Percentiles rank a stretch among this genome's conserved stretches.
phyloP scores from a whole-genome alignment of 1,140 invertebrate genomes.

The Aphelenchoides fujianensis region DNA sequence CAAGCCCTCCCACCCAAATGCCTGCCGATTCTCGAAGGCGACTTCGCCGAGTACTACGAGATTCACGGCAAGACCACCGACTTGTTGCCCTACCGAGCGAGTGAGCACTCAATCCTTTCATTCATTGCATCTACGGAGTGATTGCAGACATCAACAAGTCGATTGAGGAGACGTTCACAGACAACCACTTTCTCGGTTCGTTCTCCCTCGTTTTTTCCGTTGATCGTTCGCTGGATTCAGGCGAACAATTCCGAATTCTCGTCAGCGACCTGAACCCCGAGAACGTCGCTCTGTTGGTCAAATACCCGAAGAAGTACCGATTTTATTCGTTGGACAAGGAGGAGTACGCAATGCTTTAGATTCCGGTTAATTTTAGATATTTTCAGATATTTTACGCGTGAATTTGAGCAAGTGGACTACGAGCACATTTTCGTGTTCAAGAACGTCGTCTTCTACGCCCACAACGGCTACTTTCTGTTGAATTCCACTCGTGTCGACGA shows the following conservation, averaged over 20 bases:
- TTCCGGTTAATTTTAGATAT: no score
- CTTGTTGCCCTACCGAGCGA: slow-evolving; percentile 5
- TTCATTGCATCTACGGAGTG: background rate
- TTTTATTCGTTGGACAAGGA: slow-evolving; percentile 16
- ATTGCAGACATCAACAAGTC: slow-evolving; percentile 19
- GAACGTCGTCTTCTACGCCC: no score
- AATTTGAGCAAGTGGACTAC: no score
- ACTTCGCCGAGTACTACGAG: slow-evolving; percentile 21
- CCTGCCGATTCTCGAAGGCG: slow-evolving; percentile 14
- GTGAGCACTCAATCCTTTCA: slow-evolving; percentile 16
- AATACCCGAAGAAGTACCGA: slow-evolving; percentile 8
- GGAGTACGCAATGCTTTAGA: no score
- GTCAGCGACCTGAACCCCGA: slow-evolving; percentile 9
- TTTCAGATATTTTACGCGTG: no score
- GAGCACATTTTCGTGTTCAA: no score
- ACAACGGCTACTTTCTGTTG: no score
- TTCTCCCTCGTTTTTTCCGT: background rate
- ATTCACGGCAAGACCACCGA: slow-evolving; percentile 1
- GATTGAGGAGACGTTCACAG: slow-evolving; percentile 19
- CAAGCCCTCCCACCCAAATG: background rate
- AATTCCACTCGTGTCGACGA: no score
- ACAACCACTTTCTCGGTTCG: slow-evolving; percentile 19
- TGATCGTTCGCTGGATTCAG: background rate
- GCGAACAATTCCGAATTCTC: slow-evolving; percentile 12
- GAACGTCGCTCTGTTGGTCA: slow-evolving; percentile 5